Conservation (phyloP, 1,140 invertebrate species). For the Marisa cornuarietis region DNA sequence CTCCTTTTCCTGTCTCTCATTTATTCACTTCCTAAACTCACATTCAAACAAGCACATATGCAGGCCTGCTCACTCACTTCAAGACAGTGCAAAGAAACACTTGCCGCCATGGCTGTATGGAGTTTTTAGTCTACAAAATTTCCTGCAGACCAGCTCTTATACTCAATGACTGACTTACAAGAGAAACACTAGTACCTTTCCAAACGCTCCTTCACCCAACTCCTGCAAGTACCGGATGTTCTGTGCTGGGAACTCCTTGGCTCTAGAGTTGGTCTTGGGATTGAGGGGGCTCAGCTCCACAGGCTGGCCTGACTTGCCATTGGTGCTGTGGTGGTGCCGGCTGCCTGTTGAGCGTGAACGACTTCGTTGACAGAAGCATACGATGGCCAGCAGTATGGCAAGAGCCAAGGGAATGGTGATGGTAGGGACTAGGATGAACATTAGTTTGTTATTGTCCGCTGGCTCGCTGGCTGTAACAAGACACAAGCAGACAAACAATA, state of each 20-base stretch:
- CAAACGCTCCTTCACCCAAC: conserved; percentile 95
- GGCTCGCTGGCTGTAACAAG: conserved; percentile 19
- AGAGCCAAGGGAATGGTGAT: conserved; percentile 68
- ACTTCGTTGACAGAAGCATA: conserved; percentile 60
- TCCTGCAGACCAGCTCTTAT: too few relatives aligned
- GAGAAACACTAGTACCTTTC: conserved; percentile 66
- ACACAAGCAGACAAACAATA: not conserved
- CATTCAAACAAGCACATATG: too few relatives aligned
- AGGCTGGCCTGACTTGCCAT: conserved; percentile 37
- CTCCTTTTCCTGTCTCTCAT: too few relatives aligned
- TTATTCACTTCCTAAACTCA: too few relatives aligned
- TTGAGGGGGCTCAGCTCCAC: conserved; percentile 59
- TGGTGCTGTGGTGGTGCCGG: conserved; percentile 27
- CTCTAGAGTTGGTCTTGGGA: conserved; percentile 53
- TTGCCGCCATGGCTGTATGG: too few relatives aligned
- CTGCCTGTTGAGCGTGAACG: conserved; percentile 19
- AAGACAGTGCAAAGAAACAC: too few relatives aligned
- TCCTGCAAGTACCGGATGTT: conserved; percentile 92
- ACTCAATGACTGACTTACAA: too few relatives aligned
- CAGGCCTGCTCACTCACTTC: too few relatives aligned
- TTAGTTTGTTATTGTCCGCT: conserved; percentile 54
- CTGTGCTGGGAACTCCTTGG: conserved; percentile 73
- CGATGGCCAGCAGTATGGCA: conserved; percentile 67
- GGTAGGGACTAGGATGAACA: conserved; percentile 71
- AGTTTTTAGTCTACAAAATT: too few relatives aligned